A percentile compares a stretch with the other conserved stretches of the same genome.
Evolutionary conservation across 2,797 vertebrate genomes (phyloP).

Genomic region (Hydrolagus colliei): DNA sequence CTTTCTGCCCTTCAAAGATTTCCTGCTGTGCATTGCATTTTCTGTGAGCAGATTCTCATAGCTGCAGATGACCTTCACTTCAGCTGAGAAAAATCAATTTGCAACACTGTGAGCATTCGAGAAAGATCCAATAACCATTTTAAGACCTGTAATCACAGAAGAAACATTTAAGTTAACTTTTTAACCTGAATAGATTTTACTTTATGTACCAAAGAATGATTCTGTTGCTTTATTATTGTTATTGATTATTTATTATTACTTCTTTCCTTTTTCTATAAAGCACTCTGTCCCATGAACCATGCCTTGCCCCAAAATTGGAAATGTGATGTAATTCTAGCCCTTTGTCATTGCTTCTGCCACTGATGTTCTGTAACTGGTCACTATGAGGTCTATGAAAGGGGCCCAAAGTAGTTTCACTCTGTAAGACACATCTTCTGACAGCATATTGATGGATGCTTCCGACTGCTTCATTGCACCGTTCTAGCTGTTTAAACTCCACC

Average conservation of each 20-base stretch:
- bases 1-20: conserved; percentile 50
- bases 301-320: too few relatives aligned
- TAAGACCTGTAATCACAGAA: neutral
- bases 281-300: neutral
- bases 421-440: too few relatives aligned
- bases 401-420: neutral
- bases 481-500: too few relatives aligned
- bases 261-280: neutral
- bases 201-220: neutral
- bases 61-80: conserved; percentile 50
- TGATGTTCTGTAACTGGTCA: neutral
- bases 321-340: neutral
- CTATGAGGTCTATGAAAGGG: neutral
- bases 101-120: conserved; percentile 38
- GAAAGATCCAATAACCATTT: neutral
- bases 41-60: conserved; percentile 46
- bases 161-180: neutral
- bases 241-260: neutral
- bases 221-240: neutral
- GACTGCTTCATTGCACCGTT: too few relatives aligned
- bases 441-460: too few relatives aligned
- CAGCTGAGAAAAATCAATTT: conserved; percentile 53
- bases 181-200: neutral
- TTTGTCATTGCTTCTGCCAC: neutral
- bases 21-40: conserved; percentile 51